Percentiles rank a stretch among this genome's conserved stretches.
phyloP scores from a whole-genome alignment of 2,888 invertebrate species.

The Limenitis camilla region DNA sequence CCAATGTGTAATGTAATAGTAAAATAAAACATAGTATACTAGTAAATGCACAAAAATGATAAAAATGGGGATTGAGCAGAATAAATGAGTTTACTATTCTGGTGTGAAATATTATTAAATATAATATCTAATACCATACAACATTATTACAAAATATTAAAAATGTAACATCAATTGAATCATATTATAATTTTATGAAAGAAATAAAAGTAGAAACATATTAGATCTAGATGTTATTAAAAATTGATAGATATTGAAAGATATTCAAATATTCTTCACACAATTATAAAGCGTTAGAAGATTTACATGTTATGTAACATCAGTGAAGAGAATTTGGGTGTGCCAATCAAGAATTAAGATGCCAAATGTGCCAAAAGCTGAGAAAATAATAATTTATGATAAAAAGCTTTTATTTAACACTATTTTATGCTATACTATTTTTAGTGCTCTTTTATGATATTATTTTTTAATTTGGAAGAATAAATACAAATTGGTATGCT shows the following conservation, averaged over 20 bases:
- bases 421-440: conserved; percentile 3
- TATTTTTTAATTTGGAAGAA: conserved; percentile 1
- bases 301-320: conserved; percentile 11
- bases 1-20: not conserved
- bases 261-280: too few species aligned
- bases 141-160: too few species aligned
- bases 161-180: too few species aligned
- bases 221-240: too few species aligned
- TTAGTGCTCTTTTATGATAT: conserved; percentile 7
- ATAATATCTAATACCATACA: not conserved
- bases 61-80: conserved; percentile 71
- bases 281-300: not conserved
- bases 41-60: conserved; percentile 38
- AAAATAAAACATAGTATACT: conserved; percentile 5
- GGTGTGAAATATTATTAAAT: conserved; percentile 28
- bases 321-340: conserved; percentile 9
- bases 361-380: conserved; percentile 20
- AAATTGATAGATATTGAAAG: too few species aligned
- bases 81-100: conserved; percentile 62
- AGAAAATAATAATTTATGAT: conserved; percentile 13
- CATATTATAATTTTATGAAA: too few species aligned
- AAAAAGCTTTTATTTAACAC: conserved; percentile 14
- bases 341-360: conserved; percentile 16
- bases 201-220: too few species aligned
- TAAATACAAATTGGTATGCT: conserved; percentile 21